phyloP scores from a whole-genome alignment of 1,140 invertebrate genomes.

The Brachionus manjavacas region DNA sequence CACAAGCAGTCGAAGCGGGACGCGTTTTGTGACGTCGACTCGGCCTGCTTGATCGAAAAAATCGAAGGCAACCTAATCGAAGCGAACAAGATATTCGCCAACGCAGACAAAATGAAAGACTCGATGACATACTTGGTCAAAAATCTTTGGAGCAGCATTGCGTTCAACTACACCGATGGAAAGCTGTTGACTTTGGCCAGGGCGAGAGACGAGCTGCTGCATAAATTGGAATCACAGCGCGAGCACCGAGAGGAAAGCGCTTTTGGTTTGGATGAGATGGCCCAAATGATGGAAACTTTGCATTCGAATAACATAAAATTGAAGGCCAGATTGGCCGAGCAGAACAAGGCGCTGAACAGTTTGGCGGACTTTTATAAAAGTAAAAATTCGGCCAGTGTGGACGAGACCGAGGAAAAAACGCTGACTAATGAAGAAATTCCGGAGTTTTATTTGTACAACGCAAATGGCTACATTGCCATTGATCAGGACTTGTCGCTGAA shows the following conservation, averaged over 20 bases:
- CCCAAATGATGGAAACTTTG: not conserved
- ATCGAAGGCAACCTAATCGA: not conserved
- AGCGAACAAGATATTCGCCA: not conserved
- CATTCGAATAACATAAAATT: not conserved
- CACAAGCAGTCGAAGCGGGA: not conserved
- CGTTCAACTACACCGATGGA: not conserved
- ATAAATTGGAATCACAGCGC: not conserved
- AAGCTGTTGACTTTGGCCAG: not conserved
- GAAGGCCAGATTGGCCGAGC: not conserved
- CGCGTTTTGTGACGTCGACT: not conserved
- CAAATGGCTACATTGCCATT: slow-evolving; percentile 1
- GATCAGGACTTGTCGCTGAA: not conserved
- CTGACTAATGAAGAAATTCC: not conserved
- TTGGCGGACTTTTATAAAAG: not conserved
- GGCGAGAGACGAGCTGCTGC: not conserved
- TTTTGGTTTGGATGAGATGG: not conserved
- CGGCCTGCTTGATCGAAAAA: slow-evolving; percentile 2
- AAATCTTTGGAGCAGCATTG: slow-evolving; percentile 30
- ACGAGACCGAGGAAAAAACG: not conserved
- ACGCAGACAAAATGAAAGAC: not conserved
- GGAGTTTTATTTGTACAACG: not conserved
- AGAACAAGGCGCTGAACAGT: not conserved
- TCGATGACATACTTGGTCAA: slow-evolving; percentile 20
- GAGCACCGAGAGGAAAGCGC: not conserved
- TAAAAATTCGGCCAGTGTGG: not conserved